Evolutionary conservation across 2,113 vertebrate species (phyloP), one percentile per base, ranked within the genome.

Genomic region (Aegithalos caudatus): DNA sequence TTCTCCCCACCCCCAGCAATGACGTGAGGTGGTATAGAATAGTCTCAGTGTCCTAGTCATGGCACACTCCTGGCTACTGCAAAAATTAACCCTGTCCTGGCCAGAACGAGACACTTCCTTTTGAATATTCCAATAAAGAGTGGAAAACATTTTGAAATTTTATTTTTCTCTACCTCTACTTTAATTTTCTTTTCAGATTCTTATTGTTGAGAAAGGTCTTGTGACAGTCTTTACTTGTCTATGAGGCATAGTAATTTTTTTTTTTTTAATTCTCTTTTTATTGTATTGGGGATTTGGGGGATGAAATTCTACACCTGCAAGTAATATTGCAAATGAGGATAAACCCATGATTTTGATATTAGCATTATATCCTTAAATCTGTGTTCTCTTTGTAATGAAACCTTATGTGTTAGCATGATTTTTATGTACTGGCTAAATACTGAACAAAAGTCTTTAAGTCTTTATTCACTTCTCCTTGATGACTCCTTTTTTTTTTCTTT

Each of bases 401-500:
- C 38, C 27, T 23, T 35, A 8, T 50, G 12, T 57, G 53, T 61
- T 54, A 74, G 6, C 19, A 20, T 48, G 56, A 64, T 50, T 91
- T 91, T 92, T 82, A 76, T 70, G 31, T 78, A 74, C 57, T 42
- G 48, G 29, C 58, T 94, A 40, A 69, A 50, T 50, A 61, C 24
- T 73, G 62, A 91, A 44, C 31, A 81, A 65, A 92, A 56, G 29
- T 86, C 61, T 67, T 88, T 47, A 92, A 56, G 29, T 86, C 61
- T 67, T 88, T 47, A 93, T 76, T 88, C 58, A 60, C 16, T 74
- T 92, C 45, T 86, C 42, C 65, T 93, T 86, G 65, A 73, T 58
- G 35, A 79, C 29, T 85, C 45, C 24, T 82, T 61, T 5, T 61
- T 76, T 31, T 17, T 35, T 24, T 56, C 53, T 45, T 24, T 22